These are phyloP conservation scores for Temnothorax ravouxi DNA, from an alignment of 2,888 invertebrate species.

Conservation along the genomic window DNA sequence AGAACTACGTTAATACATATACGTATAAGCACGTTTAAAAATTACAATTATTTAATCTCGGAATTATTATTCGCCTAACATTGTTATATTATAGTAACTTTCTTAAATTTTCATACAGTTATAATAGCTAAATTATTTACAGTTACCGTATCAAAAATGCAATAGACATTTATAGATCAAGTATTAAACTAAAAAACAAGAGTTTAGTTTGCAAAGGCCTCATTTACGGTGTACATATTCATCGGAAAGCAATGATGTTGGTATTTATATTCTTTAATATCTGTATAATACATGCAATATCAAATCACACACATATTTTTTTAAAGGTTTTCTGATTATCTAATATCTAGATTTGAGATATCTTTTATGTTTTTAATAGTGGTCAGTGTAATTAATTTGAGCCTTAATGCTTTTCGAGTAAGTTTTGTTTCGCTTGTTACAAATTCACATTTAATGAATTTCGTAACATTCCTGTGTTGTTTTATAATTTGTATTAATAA, in stretches of 20 bases:
- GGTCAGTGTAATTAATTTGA: not conserved
- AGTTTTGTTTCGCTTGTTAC: not conserved
- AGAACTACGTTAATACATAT: too few species aligned
- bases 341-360: not conserved
- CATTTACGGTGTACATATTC: not conserved
- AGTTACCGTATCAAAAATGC: not conserved
- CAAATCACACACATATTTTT: too few species aligned
- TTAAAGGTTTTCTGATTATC: constrained; percentile 1
- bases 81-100: too few species aligned
- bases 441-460: not conserved
- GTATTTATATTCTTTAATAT: not conserved
- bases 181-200: not conserved
- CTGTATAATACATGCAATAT: not conserved
- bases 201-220: not conserved
- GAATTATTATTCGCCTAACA: too few species aligned
- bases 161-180: not conserved
- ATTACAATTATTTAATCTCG: too few species aligned
- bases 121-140: not conserved
- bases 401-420: not conserved
- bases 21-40: too few species aligned
- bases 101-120: too few species aligned
- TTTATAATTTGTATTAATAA: not conserved
- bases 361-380: not conserved
- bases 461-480: not conserved
- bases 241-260: constrained; percentile 11